Evolutionary conservation across 2,797 vertebrate species (phyloP), one percentile per base, ranked within the genome.

Genomic region (Carcharodon carcharias): DNA sequence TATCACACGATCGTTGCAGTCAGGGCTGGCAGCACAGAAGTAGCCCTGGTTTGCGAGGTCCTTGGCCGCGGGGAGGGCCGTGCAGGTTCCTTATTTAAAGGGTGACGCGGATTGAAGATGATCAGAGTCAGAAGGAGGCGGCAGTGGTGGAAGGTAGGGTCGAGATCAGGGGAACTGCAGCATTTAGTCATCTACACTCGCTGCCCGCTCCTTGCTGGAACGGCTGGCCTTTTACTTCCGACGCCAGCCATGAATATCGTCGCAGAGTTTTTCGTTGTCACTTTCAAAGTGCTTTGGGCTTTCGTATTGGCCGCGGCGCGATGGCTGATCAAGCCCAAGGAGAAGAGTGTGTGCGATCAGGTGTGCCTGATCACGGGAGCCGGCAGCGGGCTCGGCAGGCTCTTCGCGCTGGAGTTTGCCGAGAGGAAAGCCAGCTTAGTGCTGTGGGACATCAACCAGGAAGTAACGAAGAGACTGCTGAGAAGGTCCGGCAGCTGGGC

Each of bases 281-380:
- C 99, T 96, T 97, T 99, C 97, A 98, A 99, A 97, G 99, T 99
- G 96, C 98, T 99, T 65, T 99, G 99, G 99, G 99, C 99, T 96
- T 99, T 99, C 97, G 98, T 99, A 96, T 97, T 98, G 93, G 99
- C 99, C 97, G 99, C 98, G 87, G 98, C 98, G 40, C 99, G 98
- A 96, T 99, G 99, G 99, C 97, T 99, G 6, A 98, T 99, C 97
- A 98, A 98, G 96, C 99, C 99, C 96, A 99, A 99, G 97, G 99
- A 99, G 98, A 99, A 99, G 98, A 99, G 99, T 97, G 99, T 99
- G 97, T 98, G 98, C 85, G 99, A 99, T 97, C 99, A 99, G 99
- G 99, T 99, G 99, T 99, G 99, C 97, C 98, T 99, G 96, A 99
- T 99, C 98, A 99, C 99, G 96, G 99, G 99, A 93, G 99, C 99